Evolutionary conservation across 2,888 invertebrate species (phyloP), one percentile per base, ranked within the genome.

Genomic region (Caenorhabditis sp.): DNA sequence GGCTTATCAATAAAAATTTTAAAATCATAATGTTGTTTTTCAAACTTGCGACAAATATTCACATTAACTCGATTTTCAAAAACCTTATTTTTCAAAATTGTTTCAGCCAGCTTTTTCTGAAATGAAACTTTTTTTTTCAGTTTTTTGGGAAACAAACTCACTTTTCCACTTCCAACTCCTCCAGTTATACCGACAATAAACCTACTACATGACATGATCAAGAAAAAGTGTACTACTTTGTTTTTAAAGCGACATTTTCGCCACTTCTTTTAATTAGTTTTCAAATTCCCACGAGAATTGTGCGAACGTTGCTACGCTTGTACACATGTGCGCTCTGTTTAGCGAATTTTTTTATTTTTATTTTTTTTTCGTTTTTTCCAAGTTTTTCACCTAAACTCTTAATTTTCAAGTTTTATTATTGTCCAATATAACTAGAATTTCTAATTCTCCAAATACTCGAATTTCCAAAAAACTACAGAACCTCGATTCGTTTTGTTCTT

Each of bases 1-100:
- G 66, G 63, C 5, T 31, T 26, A 21, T 71, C 71, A 6, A 71
- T 66, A 26, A 27, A 71, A 8, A 71, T 31, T 37, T 58, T 55
- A 17, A 63, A 71, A 36, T 66, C 55, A 1, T 17, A 17, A 24
- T 36, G 51, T 55, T 55, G 10, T 1, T 37, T 26, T 26, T 17
- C 3, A 26, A 10, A 19, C n/a, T 37, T 43, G 12, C 27, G 0
- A 21, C 51, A 58, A 8, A 21, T 43, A 0, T 62, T 1, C 24
- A 5, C 24, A 61, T 23, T 55, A 10, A 53, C 21, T 53, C 27
- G 27, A 55, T 26, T 55, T 55, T 26, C 21, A 0, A 27, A 37
- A 43, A 62, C 50, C 10, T 65, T 27, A 14, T 62, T 55, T 50
- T 64, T 55, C 1, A n/a, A 8, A 1, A 66, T 66, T 10, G 62